These are phyloP conservation scores for Plebejus melissa DNA, from an alignment of 2,888 invertebrate species.

Conservation along the genomic window DNA sequence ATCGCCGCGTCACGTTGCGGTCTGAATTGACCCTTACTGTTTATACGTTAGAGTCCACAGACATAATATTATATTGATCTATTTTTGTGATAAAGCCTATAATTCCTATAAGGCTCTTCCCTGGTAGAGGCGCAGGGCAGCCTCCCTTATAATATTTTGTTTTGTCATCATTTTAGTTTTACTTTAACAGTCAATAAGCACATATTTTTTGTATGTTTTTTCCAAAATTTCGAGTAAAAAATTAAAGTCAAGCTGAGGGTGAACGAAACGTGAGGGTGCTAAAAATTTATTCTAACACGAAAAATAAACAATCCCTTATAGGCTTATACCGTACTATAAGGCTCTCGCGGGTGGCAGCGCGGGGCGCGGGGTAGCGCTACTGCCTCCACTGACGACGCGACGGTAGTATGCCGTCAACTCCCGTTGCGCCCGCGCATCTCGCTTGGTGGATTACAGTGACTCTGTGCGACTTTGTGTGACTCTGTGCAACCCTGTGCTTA, in stretches of 20 bases:
- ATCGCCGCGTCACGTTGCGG: too few species aligned
- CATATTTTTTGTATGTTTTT: too few species aligned
- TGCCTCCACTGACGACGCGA: slow-evolving; percentile 63
- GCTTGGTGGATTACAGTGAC: slow-evolving; percentile 69
- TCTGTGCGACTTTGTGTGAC: slow-evolving; percentile 64
- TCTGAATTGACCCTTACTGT: too few species aligned
- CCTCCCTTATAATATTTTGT: too few species aligned
- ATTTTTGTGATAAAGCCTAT: too few species aligned
- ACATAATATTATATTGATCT: too few species aligned
- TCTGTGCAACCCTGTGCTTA: slow-evolving; percentile 50
- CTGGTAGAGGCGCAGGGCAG: too few species aligned
- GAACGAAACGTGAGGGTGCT: slow-evolving; percentile 39
- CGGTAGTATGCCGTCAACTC: slow-evolving; percentile 74
- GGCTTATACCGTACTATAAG: slow-evolving; percentile 44
- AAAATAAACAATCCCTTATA: slow-evolving; percentile 69
- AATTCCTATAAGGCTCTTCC: too few species aligned
- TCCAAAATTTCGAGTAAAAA: background rate
- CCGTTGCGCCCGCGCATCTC: slow-evolving; percentile 67
- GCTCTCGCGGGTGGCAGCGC: slow-evolving; percentile 52
- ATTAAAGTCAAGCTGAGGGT: slow-evolving; percentile 20
- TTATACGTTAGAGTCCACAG: too few species aligned
- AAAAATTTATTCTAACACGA: slow-evolving; percentile 73
- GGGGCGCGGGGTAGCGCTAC: slow-evolving; percentile 64
- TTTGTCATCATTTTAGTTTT: background rate
- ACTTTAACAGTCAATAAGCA: background rate